A percentile compares a stretch with the other conserved stretches of the same genome.
These are phyloP conservation scores for Felis chaus DNA, from an alignment of 2,113 vertebrate species.

Conservation along the genomic window DNA sequence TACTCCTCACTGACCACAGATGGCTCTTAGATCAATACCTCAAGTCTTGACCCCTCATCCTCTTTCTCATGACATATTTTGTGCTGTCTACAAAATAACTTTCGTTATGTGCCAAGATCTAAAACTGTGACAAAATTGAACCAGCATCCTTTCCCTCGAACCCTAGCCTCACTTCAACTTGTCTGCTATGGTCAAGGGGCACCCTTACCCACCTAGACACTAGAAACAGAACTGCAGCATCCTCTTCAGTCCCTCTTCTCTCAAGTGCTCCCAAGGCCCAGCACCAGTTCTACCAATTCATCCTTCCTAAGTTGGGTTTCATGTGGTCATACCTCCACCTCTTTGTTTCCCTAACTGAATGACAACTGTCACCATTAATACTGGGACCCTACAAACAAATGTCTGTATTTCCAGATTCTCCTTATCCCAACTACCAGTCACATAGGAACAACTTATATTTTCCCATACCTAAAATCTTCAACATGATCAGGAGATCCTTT, in stretches of 20 bases:
- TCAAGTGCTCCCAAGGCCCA: background rate
- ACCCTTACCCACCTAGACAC: background rate
- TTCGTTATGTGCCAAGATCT: slow-evolving; percentile 6
- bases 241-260: background rate
- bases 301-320: background rate
- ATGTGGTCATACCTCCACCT: background rate
- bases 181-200: background rate
- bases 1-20: slow-evolving; percentile 16
- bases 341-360: background rate
- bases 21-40: slow-evolving; percentile 47
- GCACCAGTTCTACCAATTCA: background rate
- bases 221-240: background rate
- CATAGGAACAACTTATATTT: background rate
- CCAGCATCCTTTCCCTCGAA: background rate
- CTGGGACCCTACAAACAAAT: background rate
- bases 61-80: slow-evolving; percentile 41
- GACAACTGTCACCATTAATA: background rate
- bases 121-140: slow-evolving; percentile 22
- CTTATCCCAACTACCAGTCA: background rate
- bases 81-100: slow-evolving; percentile 41
- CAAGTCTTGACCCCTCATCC: background rate
- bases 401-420: background rate
- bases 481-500: background rate
- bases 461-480: background rate
- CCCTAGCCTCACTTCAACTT: background rate